These are phyloP conservation scores for Rhogogaster chlorosoma DNA, from an alignment of 2,888 invertebrate genomes.

Conservation along the genomic window DNA sequence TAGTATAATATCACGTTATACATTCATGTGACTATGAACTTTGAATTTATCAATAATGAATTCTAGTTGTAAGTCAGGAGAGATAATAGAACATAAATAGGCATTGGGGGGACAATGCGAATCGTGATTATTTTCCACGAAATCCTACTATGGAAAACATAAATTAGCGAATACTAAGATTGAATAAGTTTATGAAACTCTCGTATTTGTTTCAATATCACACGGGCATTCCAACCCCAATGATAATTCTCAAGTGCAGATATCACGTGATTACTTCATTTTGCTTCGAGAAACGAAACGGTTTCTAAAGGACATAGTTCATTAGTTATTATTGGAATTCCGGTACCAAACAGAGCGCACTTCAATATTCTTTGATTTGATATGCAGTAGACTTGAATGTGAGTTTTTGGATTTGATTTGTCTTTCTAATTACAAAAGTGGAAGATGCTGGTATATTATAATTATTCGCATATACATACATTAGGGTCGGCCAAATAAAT, in stretches of 20 bases:
- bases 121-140: too few species aligned
- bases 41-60: neutral
- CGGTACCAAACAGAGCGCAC: neutral
- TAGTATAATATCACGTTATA: neutral
- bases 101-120: neutral
- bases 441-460: neutral
- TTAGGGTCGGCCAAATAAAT: too few species aligned
- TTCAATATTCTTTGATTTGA: neutral
- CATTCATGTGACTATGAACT: neutral
- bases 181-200: too few species aligned
- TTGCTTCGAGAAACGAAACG: too few species aligned
- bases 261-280: too few species aligned
- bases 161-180: too few species aligned
- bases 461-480: slow-evolving; percentile 8
- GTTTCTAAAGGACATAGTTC: neutral
- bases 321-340: neutral
- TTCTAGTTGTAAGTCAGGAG: neutral
- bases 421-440: neutral
- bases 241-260: too few species aligned
- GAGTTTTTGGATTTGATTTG: neutral
- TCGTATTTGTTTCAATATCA: too few species aligned
- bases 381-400: neutral
- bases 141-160: too few species aligned
- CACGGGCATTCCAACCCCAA: too few species aligned
- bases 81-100: neutral